Evolutionary conservation across 2,888 invertebrate genomes (phyloP), one percentile per base, ranked within the genome.

Genomic region (Carcina quercana): DNA sequence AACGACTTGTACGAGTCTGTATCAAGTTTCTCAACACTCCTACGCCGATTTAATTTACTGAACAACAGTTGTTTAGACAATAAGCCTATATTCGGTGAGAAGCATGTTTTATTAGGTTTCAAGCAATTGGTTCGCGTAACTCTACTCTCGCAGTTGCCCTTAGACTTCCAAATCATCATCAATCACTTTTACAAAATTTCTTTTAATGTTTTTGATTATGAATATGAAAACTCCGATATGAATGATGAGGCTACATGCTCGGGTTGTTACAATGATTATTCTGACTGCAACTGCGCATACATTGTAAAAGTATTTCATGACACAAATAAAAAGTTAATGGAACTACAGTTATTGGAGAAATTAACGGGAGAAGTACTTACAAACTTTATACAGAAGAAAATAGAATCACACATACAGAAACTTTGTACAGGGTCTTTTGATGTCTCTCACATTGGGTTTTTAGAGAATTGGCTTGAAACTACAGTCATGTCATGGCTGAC

Each of bases 381-480:
- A 1, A 88, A 88, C 37, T 86, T 97, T 31, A 93, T 96, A 40
- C 93, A 95, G 60, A 84, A 90, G 48, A 88, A 92, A 51, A 96
- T 97, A 43, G 89, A 93, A 59, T 86, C 87, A 42, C 92, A 96
- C 56, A 93, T 97, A n/a, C 88, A 90, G 53, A 90, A 91, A 50
- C 88, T 91, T 0, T 96, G 96, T 58, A 91, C 93, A 50, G 94
- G 94, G 15, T 92, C 91, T 51, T 96, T 95, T 79, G 94, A 96
- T 75, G 87, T 89, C 12, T 92, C 94, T 3, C 94, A 94, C 54
- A 85, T 96, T 30, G 78, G 83, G n/a, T 84, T 86, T 32, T 75
- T 97, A 11, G 92, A 95, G 75, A 87, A 88, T 88, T 97, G 97
- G 97, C 85, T 97, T 2, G 90, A 95, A 42, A 90, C 89, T 7